These are phyloP conservation scores for Distichodus sexfasciatus DNA, from an alignment of 2,797 vertebrate species.

Conservation along the genomic window DNA sequence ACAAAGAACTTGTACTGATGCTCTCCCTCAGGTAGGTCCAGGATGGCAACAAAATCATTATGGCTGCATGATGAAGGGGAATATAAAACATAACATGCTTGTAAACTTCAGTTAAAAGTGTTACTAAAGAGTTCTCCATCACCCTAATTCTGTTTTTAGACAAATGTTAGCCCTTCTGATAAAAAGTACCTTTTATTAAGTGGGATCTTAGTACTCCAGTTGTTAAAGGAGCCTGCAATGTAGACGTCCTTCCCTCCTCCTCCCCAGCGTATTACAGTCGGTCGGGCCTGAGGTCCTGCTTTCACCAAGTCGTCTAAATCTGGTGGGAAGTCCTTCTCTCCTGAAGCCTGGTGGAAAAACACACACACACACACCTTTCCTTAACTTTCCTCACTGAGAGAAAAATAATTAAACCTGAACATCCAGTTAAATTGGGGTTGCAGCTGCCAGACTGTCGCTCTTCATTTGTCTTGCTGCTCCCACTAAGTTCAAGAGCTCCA, in stretches of 20 bases:
- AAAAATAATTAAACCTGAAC: too few species aligned
- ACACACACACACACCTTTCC: neutral
- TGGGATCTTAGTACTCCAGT: slow-evolving; percentile 93
- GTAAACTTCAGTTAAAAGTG: too few species aligned
- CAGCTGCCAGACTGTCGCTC: too few species aligned
- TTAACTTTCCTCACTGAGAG: too few species aligned
- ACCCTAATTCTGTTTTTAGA: too few species aligned
- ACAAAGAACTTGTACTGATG: slow-evolving; percentile 99
- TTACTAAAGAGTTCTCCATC: too few species aligned
- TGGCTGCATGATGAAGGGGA: slow-evolving; percentile 76
- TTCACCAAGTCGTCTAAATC: slow-evolving; percentile 88
- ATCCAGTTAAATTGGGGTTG: too few species aligned
- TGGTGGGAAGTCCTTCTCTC: slow-evolving; percentile 88
- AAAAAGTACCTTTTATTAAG: slow-evolving; percentile 99
- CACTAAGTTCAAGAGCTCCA: too few species aligned
- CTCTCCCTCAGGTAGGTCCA: slow-evolving; percentile 95
- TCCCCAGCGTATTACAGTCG: slow-evolving; percentile 95
- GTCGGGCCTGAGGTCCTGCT: slow-evolving; percentile 84
- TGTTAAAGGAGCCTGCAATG: slow-evolving; percentile 95
- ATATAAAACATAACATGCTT: neutral
- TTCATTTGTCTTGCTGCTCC: too few species aligned
- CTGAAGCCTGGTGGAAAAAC: slow-evolving; percentile 58
- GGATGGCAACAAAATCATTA: slow-evolving; percentile 95
- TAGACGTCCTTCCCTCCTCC: slow-evolving; percentile 95
- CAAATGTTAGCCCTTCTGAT: too few species aligned